These are phyloP conservation scores for Bembecia ichneumoniformis DNA, from an alignment of 2,888 invertebrate species.

Conservation along the genomic window DNA sequence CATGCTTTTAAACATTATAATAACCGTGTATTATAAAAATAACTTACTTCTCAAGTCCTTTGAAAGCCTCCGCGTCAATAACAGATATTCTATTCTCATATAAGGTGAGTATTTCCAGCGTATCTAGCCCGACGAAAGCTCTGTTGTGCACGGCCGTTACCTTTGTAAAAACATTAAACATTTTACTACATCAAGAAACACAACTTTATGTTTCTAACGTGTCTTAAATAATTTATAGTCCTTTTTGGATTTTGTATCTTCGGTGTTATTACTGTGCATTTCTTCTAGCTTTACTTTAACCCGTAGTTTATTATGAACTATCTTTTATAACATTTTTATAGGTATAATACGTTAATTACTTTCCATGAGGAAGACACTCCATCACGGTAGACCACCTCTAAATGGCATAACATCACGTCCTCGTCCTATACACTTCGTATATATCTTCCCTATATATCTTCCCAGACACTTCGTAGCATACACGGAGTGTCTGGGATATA, in stretches of 20 bases:
- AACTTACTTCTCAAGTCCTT: constrained; percentile 88
- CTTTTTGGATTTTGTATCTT: not conserved
- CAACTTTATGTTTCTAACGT: not conserved
- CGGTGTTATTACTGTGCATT: not conserved
- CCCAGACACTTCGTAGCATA: too few relatives aligned
- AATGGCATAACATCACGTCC: too few relatives aligned
- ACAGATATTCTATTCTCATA: constrained; percentile 88
- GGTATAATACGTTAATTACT: too few relatives aligned
- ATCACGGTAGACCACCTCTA: too few relatives aligned
- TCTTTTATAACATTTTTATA: too few relatives aligned
- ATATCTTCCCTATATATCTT: too few relatives aligned
- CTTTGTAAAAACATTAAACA: constrained; percentile 18
- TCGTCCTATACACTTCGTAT: too few relatives aligned
- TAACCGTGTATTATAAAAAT: constrained; percentile 4
- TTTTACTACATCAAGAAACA: not conserved
- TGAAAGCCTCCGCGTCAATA: constrained; percentile 87
- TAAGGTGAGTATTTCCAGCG: constrained; percentile 87
- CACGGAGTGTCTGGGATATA: too few relatives aligned
- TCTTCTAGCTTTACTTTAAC: not conserved
- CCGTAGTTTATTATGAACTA: not conserved
- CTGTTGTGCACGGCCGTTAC: constrained; percentile 83
- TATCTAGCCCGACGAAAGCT: constrained; percentile 90
- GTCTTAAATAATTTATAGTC: not conserved
- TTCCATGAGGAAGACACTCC: too few relatives aligned
- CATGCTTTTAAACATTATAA: not conserved